These are phyloP conservation scores for Agonopterix arenella DNA, from an alignment of 2,888 invertebrate genomes.

Conservation along the genomic window DNA sequence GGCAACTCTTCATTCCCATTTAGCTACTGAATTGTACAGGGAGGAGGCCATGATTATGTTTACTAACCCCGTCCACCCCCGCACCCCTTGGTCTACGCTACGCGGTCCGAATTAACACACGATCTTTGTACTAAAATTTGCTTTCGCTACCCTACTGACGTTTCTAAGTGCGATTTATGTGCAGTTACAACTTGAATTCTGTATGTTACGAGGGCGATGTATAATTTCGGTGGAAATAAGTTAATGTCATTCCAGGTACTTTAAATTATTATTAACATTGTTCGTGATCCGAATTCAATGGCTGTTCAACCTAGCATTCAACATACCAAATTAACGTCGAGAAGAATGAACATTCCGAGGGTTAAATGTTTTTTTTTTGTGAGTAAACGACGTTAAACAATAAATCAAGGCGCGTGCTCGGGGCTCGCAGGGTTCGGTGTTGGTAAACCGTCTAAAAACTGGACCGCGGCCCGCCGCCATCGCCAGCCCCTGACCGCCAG, in stretches of 20 bases:
- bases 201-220: too few relatives aligned
- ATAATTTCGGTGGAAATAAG: too few relatives aligned
- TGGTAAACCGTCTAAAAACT: constrained; percentile 42
- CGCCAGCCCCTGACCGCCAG: constrained; percentile 35
- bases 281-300: not conserved
- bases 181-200: not conserved
- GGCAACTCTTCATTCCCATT: constrained; percentile 69
- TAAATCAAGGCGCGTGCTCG: constrained; percentile 27
- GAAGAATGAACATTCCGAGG: constrained; percentile 7
- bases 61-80: constrained; percentile 60
- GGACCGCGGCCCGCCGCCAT: constrained; percentile 23
- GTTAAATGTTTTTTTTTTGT: constrained; percentile 5
- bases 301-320: not conserved
- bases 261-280: not conserved
- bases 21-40: constrained; percentile 70
- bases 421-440: not conserved
- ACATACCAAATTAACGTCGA: constrained; percentile 2
- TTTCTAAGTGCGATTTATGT: constrained; percentile 29
- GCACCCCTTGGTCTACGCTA: constrained; percentile 53
- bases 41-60: constrained; percentile 71
- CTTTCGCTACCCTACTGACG: constrained; percentile 27
- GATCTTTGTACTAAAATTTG: constrained; percentile 59
- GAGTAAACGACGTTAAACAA: constrained; percentile 10
- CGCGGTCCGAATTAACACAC: constrained; percentile 69
- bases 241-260: not conserved